Conservation (phyloP, 2,797 vertebrate genomes). For the Sebastes baramenuke region DNA sequence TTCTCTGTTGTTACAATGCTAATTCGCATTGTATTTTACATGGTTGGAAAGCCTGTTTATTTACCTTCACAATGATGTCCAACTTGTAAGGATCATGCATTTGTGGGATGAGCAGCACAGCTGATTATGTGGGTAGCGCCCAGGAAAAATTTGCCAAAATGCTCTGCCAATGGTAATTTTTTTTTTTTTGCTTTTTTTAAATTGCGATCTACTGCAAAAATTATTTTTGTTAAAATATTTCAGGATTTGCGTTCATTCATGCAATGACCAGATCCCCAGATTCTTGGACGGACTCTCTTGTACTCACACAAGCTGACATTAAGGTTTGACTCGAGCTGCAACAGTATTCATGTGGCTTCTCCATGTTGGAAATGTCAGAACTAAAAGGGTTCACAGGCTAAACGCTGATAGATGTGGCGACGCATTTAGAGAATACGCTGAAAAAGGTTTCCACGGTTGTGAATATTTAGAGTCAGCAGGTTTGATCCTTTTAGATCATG, state of each 20-base stretch:
- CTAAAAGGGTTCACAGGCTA: background rate
- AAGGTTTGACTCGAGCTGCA: background rate
- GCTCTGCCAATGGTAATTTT: no score
- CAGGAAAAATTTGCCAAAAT: no score
- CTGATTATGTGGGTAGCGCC: no score
- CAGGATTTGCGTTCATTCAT: background rate
- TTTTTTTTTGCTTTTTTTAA: no score
- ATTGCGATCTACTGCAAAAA: background rate
- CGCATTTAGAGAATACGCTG: background rate
- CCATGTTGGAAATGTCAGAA: background rate
- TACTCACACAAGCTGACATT: background rate
- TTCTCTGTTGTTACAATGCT: no score
- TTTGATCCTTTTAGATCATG: constrained; percentile 25
- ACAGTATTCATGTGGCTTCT: background rate
- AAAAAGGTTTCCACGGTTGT: background rate
- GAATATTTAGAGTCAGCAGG: constrained; percentile 16
- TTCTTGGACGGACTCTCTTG: background rate
- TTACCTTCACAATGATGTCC: no score
- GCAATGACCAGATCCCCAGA: background rate
- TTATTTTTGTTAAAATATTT: background rate
- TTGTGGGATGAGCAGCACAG: no score
- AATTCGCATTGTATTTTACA: no score
- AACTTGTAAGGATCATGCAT: no score
- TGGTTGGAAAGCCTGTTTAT: no score
- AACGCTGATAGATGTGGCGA: background rate